Conservation (phyloP, 2,797 vertebrate species). For the Erethizon dorsatum region DNA sequence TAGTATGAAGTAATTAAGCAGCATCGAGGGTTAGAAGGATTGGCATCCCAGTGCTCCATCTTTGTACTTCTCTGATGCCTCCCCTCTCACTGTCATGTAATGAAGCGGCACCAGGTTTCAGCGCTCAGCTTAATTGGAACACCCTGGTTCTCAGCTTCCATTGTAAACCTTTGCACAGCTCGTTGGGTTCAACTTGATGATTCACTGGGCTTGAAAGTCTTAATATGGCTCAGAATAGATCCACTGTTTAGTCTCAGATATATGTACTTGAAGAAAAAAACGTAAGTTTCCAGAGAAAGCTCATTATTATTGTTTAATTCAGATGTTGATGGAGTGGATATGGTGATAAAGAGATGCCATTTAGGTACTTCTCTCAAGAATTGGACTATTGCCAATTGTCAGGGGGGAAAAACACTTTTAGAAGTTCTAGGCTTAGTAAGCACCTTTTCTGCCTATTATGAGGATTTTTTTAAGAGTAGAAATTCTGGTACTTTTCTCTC, state of each 20-base stretch:
- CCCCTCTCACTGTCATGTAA: rapidly evolving
- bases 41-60: too few relatives aligned
- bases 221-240: not conserved
- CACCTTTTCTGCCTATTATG: not conserved
- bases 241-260: not conserved
- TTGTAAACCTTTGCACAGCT: not conserved
- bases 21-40: rapidly evolving
- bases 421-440: not conserved
- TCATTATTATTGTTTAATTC: not conserved
- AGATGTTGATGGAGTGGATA: not conserved
- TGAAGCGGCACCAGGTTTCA: rapidly evolving
- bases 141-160: not conserved
- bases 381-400: not conserved
- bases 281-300: not conserved
- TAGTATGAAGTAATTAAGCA: not conserved
- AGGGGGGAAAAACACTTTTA: conserved; percentile 15
- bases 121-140: not conserved
- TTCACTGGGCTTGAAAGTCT: not conserved
- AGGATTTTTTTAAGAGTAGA: not conserved
- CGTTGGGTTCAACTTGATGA: not conserved
- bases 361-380: not conserved
- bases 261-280: not conserved
- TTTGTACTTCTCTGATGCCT: not conserved
- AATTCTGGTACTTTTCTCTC: conserved; percentile 34
- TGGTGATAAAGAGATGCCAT: not conserved